Conservation (phyloP, 2,113 vertebrate genomes). For the Oxyruncus cristatus region DNA sequence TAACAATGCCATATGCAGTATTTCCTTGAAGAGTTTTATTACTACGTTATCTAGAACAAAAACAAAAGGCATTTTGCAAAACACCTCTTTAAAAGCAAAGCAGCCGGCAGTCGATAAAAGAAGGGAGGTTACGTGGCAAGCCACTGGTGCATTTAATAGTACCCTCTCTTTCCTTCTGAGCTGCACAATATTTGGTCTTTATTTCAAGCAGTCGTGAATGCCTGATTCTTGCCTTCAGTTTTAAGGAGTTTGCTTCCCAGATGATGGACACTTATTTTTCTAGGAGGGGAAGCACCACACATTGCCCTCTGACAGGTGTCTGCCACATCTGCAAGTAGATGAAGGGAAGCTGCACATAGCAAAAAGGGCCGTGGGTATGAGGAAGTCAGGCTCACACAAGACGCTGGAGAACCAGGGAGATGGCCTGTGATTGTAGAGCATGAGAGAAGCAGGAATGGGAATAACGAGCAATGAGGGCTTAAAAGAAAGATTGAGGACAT, state of each 20-base stretch:
- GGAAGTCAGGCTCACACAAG: background rate
- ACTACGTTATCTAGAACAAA: background rate
- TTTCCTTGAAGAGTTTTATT: conserved; percentile 20
- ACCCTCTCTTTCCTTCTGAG: background rate
- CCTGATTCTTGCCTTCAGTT: background rate
- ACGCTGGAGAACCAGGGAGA: background rate
- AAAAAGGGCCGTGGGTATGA: background rate
- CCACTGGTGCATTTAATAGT: background rate
- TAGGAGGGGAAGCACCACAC: background rate
- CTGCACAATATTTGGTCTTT: background rate
- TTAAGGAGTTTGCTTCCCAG: background rate
- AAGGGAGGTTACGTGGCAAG: background rate
- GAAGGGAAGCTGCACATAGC: background rate
- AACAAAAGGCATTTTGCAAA: background rate
- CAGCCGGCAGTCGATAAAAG: background rate
- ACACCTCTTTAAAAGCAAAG: background rate
- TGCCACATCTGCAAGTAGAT: background rate
- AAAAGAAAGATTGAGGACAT: background rate
- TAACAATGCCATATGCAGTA: background rate
- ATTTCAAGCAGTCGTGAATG: background rate
- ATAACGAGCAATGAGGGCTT: background rate
- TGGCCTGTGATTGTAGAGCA: background rate
- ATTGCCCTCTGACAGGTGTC: background rate
- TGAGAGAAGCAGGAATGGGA: background rate
- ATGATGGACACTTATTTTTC: background rate